phyloP scores from a whole-genome alignment of 2,888 invertebrate genomes.

The Glomeris marginata region DNA sequence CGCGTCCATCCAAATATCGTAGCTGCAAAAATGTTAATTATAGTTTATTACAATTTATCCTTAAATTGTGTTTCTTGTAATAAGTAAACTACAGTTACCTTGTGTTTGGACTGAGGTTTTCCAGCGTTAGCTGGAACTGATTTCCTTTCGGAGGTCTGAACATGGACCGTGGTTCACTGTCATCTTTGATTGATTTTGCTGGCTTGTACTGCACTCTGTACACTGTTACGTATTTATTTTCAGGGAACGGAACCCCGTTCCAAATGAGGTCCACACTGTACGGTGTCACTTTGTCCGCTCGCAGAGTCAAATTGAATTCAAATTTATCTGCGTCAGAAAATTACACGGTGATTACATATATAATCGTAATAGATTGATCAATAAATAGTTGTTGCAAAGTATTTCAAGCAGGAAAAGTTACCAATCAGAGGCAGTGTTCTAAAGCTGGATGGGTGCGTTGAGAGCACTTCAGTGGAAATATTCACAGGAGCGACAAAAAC shows the following conservation, averaged over 20 bases:
- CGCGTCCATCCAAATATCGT: slow-evolving; percentile 74
- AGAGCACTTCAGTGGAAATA: slow-evolving; percentile 59
- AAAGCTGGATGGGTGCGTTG: slow-evolving; percentile 51
- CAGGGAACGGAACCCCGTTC: slow-evolving; percentile 73
- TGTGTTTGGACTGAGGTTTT: slow-evolving; percentile 57
- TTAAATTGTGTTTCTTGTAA: background rate
- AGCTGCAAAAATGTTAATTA: slow-evolving; percentile 35
- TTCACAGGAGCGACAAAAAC: slow-evolving; percentile 69
- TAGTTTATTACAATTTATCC: slow-evolving; percentile 1
- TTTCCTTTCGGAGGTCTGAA: slow-evolving; percentile 61
- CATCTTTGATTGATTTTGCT: slow-evolving; percentile 34
- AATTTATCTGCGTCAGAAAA: slow-evolving; percentile 47
- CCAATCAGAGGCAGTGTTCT: slow-evolving; percentile 53
- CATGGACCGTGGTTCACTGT: slow-evolving; percentile 51
- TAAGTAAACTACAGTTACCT: slow-evolving; percentile 23
- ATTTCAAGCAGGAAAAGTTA: slow-evolving; percentile 26
- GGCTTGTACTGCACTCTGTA: slow-evolving; percentile 70
- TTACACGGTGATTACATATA: background rate
- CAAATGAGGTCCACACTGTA: slow-evolving; percentile 62
- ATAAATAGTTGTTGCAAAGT: too few relatives aligned
- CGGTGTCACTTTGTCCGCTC: slow-evolving; percentile 57
- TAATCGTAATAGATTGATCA: background rate
- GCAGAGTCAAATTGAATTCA: slow-evolving; percentile 62
- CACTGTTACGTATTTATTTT: slow-evolving; percentile 78
- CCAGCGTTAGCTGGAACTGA: slow-evolving; percentile 40